A percentile compares a stretch with the other conserved stretches of the same genome.
These are phyloP conservation scores for Saxidomus purpurata DNA, from an alignment of 1,140 invertebrate species.

Conservation along the genomic window DNA sequence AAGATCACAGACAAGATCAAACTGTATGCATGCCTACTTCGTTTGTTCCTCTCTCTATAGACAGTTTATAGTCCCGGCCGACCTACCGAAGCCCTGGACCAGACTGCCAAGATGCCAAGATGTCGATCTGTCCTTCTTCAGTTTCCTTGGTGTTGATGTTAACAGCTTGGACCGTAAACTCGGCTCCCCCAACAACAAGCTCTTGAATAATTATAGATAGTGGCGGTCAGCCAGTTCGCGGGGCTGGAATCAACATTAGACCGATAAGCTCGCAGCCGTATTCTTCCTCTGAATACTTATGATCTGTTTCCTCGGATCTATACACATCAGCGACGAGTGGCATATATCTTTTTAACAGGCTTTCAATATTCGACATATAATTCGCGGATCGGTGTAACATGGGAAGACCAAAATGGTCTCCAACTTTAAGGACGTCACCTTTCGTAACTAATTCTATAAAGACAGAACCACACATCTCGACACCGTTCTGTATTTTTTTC, in stretches of 20 bases:
- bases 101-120: no score
- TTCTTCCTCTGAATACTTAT: constrained; percentile 30
- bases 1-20: no score
- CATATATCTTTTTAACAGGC: not conserved
- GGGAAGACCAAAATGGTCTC: not conserved
- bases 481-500: not conserved
- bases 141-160: no score
- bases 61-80: no score
- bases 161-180: no score
- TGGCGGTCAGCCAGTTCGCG: constrained; percentile 34
- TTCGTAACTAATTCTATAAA: constrained; percentile 51
- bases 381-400: not conserved
- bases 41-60: no score
- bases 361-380: no score
- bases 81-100: no score
- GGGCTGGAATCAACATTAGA: constrained; percentile 25
- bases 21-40: no score
- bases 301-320: constrained; percentile 29
- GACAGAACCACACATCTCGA: constrained; percentile 15
- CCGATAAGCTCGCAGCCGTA: constrained; percentile 26
- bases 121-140: no score
- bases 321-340: constrained; percentile 33
- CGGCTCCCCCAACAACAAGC: no score
- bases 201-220: no score
- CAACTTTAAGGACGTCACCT: constrained; percentile 32